Base-by-base conservation (phyloP, 1,140 invertebrate species). In the Helicoverpa armigera region DNA sequence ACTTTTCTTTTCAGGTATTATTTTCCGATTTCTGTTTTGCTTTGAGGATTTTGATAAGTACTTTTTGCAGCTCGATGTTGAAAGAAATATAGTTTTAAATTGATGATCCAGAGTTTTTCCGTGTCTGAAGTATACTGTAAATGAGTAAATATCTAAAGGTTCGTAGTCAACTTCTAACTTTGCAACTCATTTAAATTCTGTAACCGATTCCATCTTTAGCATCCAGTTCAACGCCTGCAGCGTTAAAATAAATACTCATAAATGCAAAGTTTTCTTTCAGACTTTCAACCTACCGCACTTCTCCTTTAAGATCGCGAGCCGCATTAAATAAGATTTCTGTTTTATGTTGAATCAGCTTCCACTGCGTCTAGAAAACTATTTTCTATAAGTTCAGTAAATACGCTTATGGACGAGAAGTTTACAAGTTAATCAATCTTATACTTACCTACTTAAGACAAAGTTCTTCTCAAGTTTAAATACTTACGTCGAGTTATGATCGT, bases 271-370 rank as follows among this genome's bases (percentile, higher is more conserved):
- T 85, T 70, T 65, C 72, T 85, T 85, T 80, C 82, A 84, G 58
- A 83, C 31, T 85, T 85, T 78, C 82, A 84, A 58, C 83, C 23
- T 82, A 63, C 73, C 61, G 23, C 70, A 82, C 10, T 69, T 69
- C 79, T n/a, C 51, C 60, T 65, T 85, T 86, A 87, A 89, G 83
- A 87, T 77, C 43, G 84, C 54, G 82, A 82, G 84, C 78, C 83
- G 80, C 79, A 86, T 90, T 90, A 91, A 91, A 91, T 90, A 89
- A 91, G 83, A 90, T 89, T 90, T 86, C 85, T 83, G 85, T 88
- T 90, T 87, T 87, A 86, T 81, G 85, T 87, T 87, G 87, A 87
- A 85, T 89, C 86, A 87, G 88, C 86, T 75, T 79, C 82, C 75
- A 23, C 82, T 58, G 76, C 75, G 83, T 78, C 76, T 79, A 48